phyloP scores from a whole-genome alignment of 2,113 vertebrate genomes.

The Gallinago undulata region DNA sequence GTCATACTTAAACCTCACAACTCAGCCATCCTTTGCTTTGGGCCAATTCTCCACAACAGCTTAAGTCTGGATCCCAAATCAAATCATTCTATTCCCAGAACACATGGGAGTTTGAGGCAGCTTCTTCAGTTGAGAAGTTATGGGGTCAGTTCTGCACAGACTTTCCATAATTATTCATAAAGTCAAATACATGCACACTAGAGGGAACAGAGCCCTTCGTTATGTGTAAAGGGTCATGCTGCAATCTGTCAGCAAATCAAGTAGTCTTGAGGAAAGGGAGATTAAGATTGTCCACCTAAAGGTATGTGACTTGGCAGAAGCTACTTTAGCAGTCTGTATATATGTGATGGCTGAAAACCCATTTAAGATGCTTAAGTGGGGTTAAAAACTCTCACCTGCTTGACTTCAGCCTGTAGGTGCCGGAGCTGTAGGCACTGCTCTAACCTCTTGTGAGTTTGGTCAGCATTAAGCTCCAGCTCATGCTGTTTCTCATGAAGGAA shows the following conservation, averaged over 20 bases:
- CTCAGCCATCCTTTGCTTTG: neutral
- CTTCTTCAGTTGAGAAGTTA: neutral
- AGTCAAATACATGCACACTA: neutral
- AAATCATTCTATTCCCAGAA: neutral
- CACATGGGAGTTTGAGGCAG: neutral
- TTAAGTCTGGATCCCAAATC: neutral
- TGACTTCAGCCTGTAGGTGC: slow-evolving; percentile 96
- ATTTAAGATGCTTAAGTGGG: neutral
- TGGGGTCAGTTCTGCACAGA: accelerated
- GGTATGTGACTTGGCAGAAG: neutral
- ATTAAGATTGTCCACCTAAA: neutral
- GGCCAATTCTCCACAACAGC: neutral
- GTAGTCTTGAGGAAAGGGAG: neutral
- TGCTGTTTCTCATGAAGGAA: slow-evolving; percentile 98
- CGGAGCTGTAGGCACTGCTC: slow-evolving; percentile 94
- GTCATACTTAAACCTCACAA: neutral
- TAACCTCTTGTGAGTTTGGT: slow-evolving; percentile 91
- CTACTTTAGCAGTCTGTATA: neutral
- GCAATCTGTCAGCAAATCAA: neutral
- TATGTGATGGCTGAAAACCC: neutral
- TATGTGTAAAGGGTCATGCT: neutral
- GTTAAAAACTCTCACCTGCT: slow-evolving; percentile 83
- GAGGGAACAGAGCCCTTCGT: neutral
- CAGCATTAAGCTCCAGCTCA: slow-evolving; percentile 90
- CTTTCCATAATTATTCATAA: neutral